A percentile compares a stretch with the other conserved stretches of the same genome.
Conservation (phyloP, 2,113 vertebrate genomes). For the Xenotilapia longispinis region DNA sequence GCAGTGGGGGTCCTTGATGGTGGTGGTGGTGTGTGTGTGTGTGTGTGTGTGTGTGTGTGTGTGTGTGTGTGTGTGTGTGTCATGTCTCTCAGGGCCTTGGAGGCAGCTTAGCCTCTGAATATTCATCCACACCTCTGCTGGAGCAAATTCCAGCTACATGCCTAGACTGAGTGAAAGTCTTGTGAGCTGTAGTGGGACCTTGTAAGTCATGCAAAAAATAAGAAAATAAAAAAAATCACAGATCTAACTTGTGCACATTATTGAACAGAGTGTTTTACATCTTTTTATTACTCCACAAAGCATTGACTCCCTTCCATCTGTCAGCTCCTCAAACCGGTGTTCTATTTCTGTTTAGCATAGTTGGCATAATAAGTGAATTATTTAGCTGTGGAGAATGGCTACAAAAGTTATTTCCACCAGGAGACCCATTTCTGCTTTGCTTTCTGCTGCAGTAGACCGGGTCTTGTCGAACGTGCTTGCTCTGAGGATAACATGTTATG, state of each 20-base stretch:
- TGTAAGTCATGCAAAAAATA: neutral
- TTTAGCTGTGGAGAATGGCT: slow-evolving; percentile 31
- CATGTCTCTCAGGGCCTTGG: slow-evolving; percentile 20
- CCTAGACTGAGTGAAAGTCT: slow-evolving; percentile 10
- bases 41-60: neutral
- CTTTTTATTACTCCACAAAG: slow-evolving; percentile 13
- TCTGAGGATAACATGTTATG: slow-evolving; percentile 36
- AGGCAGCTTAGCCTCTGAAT: slow-evolving; percentile 58
- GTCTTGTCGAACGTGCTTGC: slow-evolving; percentile 14
- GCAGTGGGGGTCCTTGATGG: neutral
- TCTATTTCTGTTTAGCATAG: slow-evolving; percentile 20
- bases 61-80: neutral
- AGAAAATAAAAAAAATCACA: neutral
- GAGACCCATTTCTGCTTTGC: neutral
- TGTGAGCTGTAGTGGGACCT: neutral
- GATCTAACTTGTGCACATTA: slow-evolving; percentile 17
- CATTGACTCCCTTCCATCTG: slow-evolving; percentile 2
- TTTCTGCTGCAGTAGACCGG: neutral
- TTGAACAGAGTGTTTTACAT: slow-evolving; percentile 25
- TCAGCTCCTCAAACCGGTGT: slow-evolving; percentile 22
- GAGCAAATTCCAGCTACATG: slow-evolving; percentile 36
- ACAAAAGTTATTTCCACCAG: slow-evolving; percentile 25
- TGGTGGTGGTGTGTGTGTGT: neutral
- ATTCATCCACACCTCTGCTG: slow-evolving; percentile 45
- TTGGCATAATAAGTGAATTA: slow-evolving; percentile 35